These are phyloP conservation scores for Acronicta alni DNA, from an alignment of 2,888 invertebrate genomes.

Conservation along the genomic window DNA sequence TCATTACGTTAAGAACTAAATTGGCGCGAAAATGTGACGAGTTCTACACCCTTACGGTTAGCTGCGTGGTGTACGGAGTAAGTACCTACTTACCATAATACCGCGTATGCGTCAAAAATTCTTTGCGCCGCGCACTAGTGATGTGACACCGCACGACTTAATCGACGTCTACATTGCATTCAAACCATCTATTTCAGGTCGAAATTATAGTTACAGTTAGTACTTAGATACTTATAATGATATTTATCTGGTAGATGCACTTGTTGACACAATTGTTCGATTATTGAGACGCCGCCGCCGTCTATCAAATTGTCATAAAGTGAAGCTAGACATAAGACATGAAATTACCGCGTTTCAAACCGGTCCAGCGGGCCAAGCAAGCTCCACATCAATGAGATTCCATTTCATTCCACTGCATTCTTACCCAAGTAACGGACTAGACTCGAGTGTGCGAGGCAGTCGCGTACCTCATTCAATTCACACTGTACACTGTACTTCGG, in stretches of 20 bases:
- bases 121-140: conserved; percentile 68
- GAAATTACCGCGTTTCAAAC: conserved; percentile 76
- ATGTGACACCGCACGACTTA: conserved; percentile 37
- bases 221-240: conserved; percentile 41
- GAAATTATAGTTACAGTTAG: conserved; percentile 43
- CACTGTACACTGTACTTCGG: conserved; percentile 29
- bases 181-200: conserved; percentile 22
- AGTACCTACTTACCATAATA: no score
- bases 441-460: conserved; percentile 63
- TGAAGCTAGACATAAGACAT: conserved; percentile 75
- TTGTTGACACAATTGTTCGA: conserved; percentile 59
- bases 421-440: conserved; percentile 85
- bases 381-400: conserved; percentile 88
- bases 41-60: conserved; percentile 48
- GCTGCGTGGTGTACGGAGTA: conserved; percentile 52
- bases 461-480: conserved; percentile 51
- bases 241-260: conserved; percentile 47
- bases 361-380: conserved; percentile 78
- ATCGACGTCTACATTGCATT: conserved; percentile 11
- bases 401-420: conserved; percentile 88
- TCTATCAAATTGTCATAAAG: conserved; percentile 84
- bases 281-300: conserved; percentile 75
- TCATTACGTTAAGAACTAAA: conserved; percentile 56
- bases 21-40: conserved; percentile 78
- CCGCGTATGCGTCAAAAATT: conserved; percentile 64